phyloP scores from a whole-genome alignment of 2,113 vertebrate species.

The Nanorana parkeri region DNA sequence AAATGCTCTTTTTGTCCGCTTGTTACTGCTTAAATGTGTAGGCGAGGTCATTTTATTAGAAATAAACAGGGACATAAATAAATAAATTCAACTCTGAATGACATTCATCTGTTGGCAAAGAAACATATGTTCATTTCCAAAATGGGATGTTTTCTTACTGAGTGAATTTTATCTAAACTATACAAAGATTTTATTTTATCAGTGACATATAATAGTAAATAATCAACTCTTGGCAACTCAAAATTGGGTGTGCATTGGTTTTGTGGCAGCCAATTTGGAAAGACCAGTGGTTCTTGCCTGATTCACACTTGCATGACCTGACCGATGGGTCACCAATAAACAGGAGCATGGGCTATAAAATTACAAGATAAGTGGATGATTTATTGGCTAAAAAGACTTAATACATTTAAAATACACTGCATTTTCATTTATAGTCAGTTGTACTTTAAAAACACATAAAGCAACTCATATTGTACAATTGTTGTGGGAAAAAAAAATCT shows the following conservation, averaged over 20 bases:
- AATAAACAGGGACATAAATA: too few species aligned
- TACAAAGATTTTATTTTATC: constrained; percentile 41
- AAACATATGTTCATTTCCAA: constrained; percentile 25
- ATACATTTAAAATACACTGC: too few species aligned
- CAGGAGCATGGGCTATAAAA: neutral
- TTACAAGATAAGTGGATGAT: constrained; percentile 17
- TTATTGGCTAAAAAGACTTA: neutral
- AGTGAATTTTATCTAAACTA: constrained; percentile 31
- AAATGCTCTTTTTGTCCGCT: too few species aligned
- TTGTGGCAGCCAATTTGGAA: constrained; percentile 42
- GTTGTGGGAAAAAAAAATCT: too few species aligned
- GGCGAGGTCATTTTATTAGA: too few species aligned
- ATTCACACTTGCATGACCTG: constrained; percentile 39
- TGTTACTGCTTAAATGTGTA: too few species aligned
- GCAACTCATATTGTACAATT: too few species aligned
- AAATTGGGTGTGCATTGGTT: constrained; percentile 32
- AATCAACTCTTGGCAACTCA: constrained; percentile 29
- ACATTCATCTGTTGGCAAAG: constrained; percentile 13
- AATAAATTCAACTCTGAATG: too few species aligned
- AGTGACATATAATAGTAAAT: constrained; percentile 45
- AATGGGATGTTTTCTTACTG: constrained; percentile 19
- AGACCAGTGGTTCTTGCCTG: constrained; percentile 15
- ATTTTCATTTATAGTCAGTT: too few species aligned
- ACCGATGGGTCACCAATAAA: constrained; percentile 18
- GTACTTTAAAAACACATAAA: too few species aligned